Base-by-base conservation (phyloP, 1,140 invertebrate species). In the Frieseomelitta varia region DNA sequence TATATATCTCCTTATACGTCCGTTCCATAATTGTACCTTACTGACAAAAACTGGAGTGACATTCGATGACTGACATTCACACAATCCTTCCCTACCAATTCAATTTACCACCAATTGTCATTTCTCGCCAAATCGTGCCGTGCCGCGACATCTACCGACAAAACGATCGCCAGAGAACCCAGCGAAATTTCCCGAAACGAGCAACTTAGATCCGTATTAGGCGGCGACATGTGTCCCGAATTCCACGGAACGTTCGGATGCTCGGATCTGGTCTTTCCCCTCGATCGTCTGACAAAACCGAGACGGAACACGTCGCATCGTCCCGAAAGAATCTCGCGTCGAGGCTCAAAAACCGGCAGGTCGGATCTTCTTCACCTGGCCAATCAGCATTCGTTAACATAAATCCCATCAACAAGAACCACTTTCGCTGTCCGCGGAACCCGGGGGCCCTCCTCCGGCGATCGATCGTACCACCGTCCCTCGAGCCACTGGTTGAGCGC, bases 401-500 rank as follows among this genome's bases (percentile, higher is more conserved):
- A 55, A 58, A 75, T 58, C 69, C 47, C 6, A 53, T 11, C 19
- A 19, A 24, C 14, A 68, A 53, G 30, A 24, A 19, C 17, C 10
- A 55, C 39, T 47, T 47, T 47, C 27, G 27, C 8, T 27, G 15
- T n/a, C 15, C 14, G 21, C 47, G 30, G 34, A 58, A 63, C 19
- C 30, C 24, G 30, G 30, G 0, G 1, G n/a, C 17, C 19, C 61
- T 55, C 15, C 24, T 55, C 12, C 3, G 8, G n/a, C 8, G 47
- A 67, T 12, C 15, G n/a, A 15, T 17, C n/a, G 27, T 17, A 1
- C 4, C 14, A 27, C 14, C 63, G 27, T 2, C 39, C n/a, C 14
- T 24, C 30, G 8, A 30, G 4, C 14, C 14, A 14, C 0, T n/a
- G 86, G 83, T 92, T 94, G 93, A 91, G 90, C 90, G 86, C 88